Base-by-base conservation (phyloP, 2,797 vertebrate genomes). In the Malurus leucopterus region DNA sequence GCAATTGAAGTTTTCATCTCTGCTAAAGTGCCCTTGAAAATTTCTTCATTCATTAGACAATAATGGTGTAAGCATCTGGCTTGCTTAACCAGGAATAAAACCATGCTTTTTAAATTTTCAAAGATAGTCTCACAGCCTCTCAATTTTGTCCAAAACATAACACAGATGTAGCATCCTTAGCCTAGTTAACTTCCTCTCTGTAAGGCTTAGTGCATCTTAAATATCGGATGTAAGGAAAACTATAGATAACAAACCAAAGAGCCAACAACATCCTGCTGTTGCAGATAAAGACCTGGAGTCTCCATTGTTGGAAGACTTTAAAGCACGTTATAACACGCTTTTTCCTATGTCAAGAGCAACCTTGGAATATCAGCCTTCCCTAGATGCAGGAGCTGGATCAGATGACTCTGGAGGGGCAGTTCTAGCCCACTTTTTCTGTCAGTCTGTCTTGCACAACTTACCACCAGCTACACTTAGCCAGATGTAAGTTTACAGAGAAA, bases 21-120 rank as follows among this genome's bases (percentile, higher is more conserved):
- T 77, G 69, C 32, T 63, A 36, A 57, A 80, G 47, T 10, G 34
- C 54, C 81, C 59, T 85, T 87, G 51, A 89, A 92, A 79, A 77
- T 76, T 34, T 63, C 62, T 69, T 67, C 51, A 63, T 41, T 32
- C 7, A 15, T 49, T 44, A 78, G 69, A 85, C 41, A 89, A 81
- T 50, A 27, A 64, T 11, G 32, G 20, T 75, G 3, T 44, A 68
- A 86, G 53, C 49, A 85, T 38, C 51, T 51, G 47, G 26, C 62
- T 77, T 79, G 14, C 88, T 93, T 85, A 88, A 85, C 22, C 13
- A 91, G 29, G 36, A 93, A 84, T 51, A 83, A 90, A 90, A 67
- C 50, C 5, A n/a, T 3, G 13, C 14, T 23, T 65, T 71, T 69
- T 76, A 53, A 74, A 88, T 69, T 83, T 77, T n/a, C 47, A 74